A percentile compares a stretch with the other conserved stretches of the same genome.
Evolutionary conservation across 2,113 vertebrate species (phyloP).

Genomic region (Rattus rattus): DNA sequence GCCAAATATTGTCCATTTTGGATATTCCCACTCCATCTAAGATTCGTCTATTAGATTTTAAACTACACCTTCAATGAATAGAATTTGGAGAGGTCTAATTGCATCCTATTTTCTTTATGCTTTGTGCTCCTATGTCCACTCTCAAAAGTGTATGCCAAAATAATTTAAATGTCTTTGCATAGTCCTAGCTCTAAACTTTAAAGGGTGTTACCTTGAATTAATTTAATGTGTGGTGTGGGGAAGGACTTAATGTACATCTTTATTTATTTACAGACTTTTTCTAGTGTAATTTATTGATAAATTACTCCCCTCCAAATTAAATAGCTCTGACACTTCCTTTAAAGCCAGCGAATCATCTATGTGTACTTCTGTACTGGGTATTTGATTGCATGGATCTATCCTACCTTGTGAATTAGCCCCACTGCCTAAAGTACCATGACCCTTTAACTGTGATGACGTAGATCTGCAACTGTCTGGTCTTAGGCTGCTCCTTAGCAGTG

Average conservation of each 20-base stretch:
- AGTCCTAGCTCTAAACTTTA: background rate
- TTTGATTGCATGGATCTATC: background rate
- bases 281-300: background rate
- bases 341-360: background rate
- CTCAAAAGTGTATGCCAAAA: slow-evolving; percentile 31
- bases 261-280: background rate
- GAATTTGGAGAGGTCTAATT: background rate
- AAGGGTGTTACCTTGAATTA: background rate
- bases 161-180: background rate
- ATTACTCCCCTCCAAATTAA: background rate
- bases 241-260: background rate
- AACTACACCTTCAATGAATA: background rate
- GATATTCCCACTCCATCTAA: background rate
- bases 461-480: background rate
- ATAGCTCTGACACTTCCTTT: background rate
- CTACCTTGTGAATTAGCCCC: background rate
- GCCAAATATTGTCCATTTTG: background rate
- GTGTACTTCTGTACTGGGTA: background rate
- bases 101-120: background rate
- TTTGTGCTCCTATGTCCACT: background rate
- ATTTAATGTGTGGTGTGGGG: background rate
- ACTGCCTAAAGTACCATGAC: background rate
- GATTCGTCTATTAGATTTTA: background rate
- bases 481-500: background rate
- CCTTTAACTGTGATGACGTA: background rate